Evolutionary conservation across 2,888 invertebrate species (phyloP).

Genomic region (Pollenia labialis): DNA sequence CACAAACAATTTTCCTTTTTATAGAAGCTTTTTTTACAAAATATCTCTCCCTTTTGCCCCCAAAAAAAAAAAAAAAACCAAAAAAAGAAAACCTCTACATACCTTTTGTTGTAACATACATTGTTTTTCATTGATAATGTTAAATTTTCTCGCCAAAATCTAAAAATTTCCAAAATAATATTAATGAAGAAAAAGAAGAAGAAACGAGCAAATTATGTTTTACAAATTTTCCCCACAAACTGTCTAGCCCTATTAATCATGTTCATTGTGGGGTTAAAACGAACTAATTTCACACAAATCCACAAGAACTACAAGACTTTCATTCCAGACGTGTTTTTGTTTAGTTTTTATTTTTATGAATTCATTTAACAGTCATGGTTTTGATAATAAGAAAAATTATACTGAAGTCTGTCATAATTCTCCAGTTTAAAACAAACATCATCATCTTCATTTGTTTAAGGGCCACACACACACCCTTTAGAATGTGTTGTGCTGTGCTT

Average conservation of each 20-base stretch:
- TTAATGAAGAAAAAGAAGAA: neutral
- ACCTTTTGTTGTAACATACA: no score
- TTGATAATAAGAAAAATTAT: conserved; percentile 69
- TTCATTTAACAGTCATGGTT: conserved; percentile 76
- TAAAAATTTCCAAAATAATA: conserved; percentile 2
- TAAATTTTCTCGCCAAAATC: neutral
- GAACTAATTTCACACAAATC: conserved; percentile 60
- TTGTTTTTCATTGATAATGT: no score
- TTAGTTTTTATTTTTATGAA: conserved; percentile 77
- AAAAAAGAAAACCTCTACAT: no score
- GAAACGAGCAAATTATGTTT: conserved; percentile 12
- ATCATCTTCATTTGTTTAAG: conserved; percentile 53
- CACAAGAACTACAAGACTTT: conserved; percentile 76
- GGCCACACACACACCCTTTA: conserved; percentile 55
- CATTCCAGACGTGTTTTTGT: neutral
- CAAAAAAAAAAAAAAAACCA: no score
- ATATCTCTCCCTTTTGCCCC: no score
- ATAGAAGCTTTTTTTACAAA: no score
- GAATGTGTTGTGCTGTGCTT: conserved; percentile 9
- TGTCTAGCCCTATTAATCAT: conserved; percentile 81
- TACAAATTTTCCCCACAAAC: conserved; percentile 58
- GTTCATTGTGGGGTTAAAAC: conserved; percentile 63
- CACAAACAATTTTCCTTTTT: no score
- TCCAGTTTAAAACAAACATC: conserved; percentile 51
- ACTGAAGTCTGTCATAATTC: conserved; percentile 77